phyloP scores from a whole-genome alignment of 2,888 invertebrate genomes.

The Adela reaumurella region DNA sequence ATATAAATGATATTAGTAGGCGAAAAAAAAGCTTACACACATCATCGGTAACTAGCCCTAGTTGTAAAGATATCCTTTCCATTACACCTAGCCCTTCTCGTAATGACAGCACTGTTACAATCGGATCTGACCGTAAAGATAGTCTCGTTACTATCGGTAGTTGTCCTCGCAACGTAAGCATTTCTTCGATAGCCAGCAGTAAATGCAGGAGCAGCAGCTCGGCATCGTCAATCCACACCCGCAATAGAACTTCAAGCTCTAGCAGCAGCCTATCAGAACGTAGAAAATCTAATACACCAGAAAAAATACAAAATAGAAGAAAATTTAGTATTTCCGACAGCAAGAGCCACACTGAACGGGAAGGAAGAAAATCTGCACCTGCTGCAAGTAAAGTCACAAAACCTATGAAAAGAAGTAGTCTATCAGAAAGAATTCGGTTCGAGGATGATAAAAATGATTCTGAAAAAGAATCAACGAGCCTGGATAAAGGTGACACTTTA shows the following conservation, averaged over 20 bases:
- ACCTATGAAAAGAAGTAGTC: constrained; percentile 10
- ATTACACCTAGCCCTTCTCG: too few species aligned
- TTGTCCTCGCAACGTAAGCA: too few species aligned
- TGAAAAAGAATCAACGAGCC: constrained; percentile 9
- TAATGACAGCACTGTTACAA: too few species aligned
- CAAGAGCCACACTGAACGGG: not conserved
- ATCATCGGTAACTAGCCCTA: too few species aligned
- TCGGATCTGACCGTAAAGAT: too few species aligned
- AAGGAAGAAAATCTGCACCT: not conserved
- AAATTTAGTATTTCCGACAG: not conserved
- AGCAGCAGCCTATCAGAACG: not conserved
- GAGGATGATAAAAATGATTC: constrained; percentile 22
- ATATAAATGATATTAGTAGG: constrained; percentile 4
- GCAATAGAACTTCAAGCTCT: not conserved
- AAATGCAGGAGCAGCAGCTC: not conserved
- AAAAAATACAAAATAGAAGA: not conserved
- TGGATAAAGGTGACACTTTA: constrained; percentile 11
- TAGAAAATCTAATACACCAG: not conserved
- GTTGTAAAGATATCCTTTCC: too few species aligned
- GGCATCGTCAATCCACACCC: not conserved
- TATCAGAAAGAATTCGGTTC: constrained; percentile 29
- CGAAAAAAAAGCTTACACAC: not conserved
- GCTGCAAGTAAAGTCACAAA: not conserved
- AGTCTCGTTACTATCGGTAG: too few species aligned
- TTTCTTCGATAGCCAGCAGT: not conserved